Base-by-base conservation (phyloP, 2,113 vertebrate species). In the Nanorana parkeri region DNA sequence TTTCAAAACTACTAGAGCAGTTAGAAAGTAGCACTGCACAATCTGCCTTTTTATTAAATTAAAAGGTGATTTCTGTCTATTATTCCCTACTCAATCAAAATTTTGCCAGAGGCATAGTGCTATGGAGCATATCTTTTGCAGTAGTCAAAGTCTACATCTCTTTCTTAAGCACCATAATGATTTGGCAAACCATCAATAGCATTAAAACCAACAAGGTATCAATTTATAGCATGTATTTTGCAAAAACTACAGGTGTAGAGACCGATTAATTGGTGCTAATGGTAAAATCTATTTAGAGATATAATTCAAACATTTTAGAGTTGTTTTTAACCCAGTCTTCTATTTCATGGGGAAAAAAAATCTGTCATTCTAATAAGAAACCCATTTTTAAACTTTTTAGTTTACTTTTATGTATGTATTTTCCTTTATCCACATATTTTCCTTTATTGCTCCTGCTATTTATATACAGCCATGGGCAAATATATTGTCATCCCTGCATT, bases 31-130 rank as follows among this genome's bases (percentile, higher is more conserved):
- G 11, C 41, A 16, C 41, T 26, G 36, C 36, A 64, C 74, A 64
- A 64, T 65, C 60, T 77, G 60, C 74, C 36, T 64, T 77, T 52
- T 64, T 73, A 77, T 77, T 77, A 61, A 64, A 51, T 77, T 64
- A 77, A 77, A 77, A 64, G n/a, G 36, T 65, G 36, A 64, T 77
- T 65, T 60, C 21, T 77, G 60, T 65, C 74, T 65, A 52, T 64
- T 77, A 77, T 77, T 65, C 60, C 41, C 36, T 60, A 77, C 74
- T 77, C 74, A 64, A 28, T 77, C 60, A 65, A 26, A 51, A 64
- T 17, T 7, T 36, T 65, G 36, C 74, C 74, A 65, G 17, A 77
- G 21, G 74, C 60, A 64, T 28, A 52, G 21, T 65, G 32, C 41
- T 65, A 52, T 51, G 60, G 29, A 77, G 60, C 36, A 64, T 65